Conservation (phyloP, 1,140 invertebrate species). For the Zaprionus kolodkinae region DNA sequence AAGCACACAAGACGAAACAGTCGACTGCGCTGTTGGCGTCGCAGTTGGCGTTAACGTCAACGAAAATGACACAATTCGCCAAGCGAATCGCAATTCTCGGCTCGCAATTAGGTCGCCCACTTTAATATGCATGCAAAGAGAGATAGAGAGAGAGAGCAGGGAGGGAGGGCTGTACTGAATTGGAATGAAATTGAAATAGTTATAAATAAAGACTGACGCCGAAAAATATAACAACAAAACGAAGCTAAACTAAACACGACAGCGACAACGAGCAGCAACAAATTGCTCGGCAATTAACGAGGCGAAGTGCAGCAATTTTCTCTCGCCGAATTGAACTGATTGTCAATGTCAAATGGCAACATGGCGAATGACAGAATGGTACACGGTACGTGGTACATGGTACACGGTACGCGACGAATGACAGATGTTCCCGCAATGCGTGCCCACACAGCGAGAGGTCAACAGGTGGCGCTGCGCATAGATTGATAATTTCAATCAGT, state of each 20-base stretch:
- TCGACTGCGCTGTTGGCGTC: constrained; percentile 10
- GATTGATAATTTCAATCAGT: neutral
- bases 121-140: constrained; percentile 69
- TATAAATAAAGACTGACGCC: constrained; percentile 59
- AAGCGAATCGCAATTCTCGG: constrained; percentile 47
- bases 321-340: constrained; percentile 59
- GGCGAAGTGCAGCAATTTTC: constrained; percentile 58
- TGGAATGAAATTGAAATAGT: constrained; percentile 55
- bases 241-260: neutral
- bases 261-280: constrained; percentile 12
- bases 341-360: constrained; percentile 59
- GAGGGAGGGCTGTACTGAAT: no score
- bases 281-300: constrained; percentile 55
- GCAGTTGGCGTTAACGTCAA: neutral
- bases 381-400: neutral
- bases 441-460: neutral
- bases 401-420: neutral
- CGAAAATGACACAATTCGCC: constrained; percentile 66
- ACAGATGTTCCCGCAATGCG: neutral
- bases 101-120: constrained; percentile 73
- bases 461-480: neutral
- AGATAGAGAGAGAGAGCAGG: constrained; percentile 6
- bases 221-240: constrained; percentile 26
- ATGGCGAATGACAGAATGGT: neutral
- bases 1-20: constrained; percentile 32